Evolutionary conservation across 1,140 invertebrate species (phyloP), one percentile per base, ranked within the genome.

Genomic region (Leptonema lineaticorne): DNA sequence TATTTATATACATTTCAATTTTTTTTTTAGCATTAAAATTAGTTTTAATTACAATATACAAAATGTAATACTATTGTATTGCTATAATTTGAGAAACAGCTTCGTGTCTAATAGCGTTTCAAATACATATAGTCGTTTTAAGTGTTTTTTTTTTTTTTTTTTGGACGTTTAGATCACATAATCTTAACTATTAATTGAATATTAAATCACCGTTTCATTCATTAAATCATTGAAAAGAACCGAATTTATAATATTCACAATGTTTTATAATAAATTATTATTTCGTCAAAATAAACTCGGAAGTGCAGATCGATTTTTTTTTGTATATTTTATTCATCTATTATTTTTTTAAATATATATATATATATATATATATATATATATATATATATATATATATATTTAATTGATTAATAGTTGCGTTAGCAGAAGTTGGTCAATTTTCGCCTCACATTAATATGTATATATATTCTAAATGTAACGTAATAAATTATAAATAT

Each of bases 21-120:
- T n/a, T n/a, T n/a, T n/a, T n/a, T n/a, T n/a, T n/a, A n/a, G n/a
- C 22, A 53, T 53, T 53, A 26, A 53, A 24, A 53, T 26, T 53
- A 53, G 16, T 53, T 45, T 8, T 59, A 46, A 26, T 59, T 67
- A 62, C 41, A 62, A 26, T 62, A 37, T 28, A 62, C 24, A 45
- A 45, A 26, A 62, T 59, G 53, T 70, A 70, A 70, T 67, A 67
- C 69, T 68, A 71, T 68, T 63, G 63, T 71, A 71, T 71, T 71
- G 69, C 69, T 71, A 68, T 68, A 68, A 60, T 58, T 71, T 68
- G 69, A 71, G 69, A 68, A 65, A 62, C 48, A 71, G 69, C 69
- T 71, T 68, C 62, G 29, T 67, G 69, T 68, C 64, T 65, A 71
- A 59, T 57, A 71, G 66, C 66, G 37, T 57, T 45, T 65, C 28